phyloP scores from a whole-genome alignment of 2,888 invertebrate genomes.

The Epirrhoe tristata region DNA sequence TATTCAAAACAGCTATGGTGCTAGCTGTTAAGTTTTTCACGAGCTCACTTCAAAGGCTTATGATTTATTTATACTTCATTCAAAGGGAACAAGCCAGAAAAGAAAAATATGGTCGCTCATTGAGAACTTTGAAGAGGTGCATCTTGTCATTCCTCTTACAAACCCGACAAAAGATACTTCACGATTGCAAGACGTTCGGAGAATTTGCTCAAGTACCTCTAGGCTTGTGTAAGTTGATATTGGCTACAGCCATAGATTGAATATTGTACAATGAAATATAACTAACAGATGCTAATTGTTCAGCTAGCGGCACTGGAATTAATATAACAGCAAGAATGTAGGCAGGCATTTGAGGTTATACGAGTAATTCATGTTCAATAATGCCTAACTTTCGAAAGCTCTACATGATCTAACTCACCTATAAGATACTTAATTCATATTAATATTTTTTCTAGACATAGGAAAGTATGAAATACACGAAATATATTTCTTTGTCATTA shows the following conservation, averaged over 20 bases:
- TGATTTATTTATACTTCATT: conserved; percentile 37
- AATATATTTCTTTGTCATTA: neutral
- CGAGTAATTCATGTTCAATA: conserved; percentile 2
- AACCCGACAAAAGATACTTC: conserved; percentile 55
- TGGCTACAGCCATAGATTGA: conserved; percentile 44
- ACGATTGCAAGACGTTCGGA: conserved; percentile 55
- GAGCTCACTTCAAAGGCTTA: conserved; percentile 34
- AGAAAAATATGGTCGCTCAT: conserved; percentile 56
- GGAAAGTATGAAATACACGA: no score
- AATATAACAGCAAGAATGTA: conserved; percentile 4
- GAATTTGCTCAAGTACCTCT: conserved; percentile 48
- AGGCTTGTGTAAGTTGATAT: conserved; percentile 18
- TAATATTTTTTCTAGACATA: no score
- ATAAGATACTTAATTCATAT: neutral
- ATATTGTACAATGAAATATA: conserved; percentile 23
- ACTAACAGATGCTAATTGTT: conserved; percentile 19
- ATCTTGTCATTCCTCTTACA: conserved; percentile 48
- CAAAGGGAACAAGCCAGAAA: conserved; percentile 41
- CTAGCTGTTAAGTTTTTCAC: conserved; percentile 17
- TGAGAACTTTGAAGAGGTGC: conserved; percentile 53
- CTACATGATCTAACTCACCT: no score
- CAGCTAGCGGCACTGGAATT: conserved; percentile 10
- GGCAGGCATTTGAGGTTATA: conserved; percentile 8
- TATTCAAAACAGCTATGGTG: conserved; percentile 1
- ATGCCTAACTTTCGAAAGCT: no score